Base-by-base conservation (phyloP, 2,888 invertebrate genomes). In the Protonemura montana region DNA sequence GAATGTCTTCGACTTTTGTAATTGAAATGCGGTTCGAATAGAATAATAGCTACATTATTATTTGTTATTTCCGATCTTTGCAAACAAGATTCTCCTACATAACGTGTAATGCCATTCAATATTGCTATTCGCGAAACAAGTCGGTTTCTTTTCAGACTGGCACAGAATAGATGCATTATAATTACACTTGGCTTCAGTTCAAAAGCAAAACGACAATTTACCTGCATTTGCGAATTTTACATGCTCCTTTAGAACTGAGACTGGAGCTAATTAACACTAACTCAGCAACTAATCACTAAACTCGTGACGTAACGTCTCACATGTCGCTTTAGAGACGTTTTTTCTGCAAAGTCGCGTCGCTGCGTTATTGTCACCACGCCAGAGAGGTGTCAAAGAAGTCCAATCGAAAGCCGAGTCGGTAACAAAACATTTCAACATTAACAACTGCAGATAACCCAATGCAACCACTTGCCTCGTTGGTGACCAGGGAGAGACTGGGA, bases 41-140 rank as follows among this genome's bases (percentile, higher is more conserved):
- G 28, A 78, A 78, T 78, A 28, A 26, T 78, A 26, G 26, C 27
- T 10, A 78, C 28, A 78, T 78, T 78, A 78, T 78, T 59, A 78
- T 28, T 78, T 78, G 78, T 78, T 21, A 28, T 78, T 78, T 28
- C 28, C 78, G 78, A 78, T 27, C 78, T 78, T 10, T 28, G 78
- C 3, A 26, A 78, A 78, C 26, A 78, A 26, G 28, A 78, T 26
- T 78, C 78, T 26, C 10, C 35, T 35, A n/a, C n/a, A n/a, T n/a
- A 6, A 35, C 10, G 10, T 27, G 26, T 78, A 26, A 78, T 27
- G 78, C n/a, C 27, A 78, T 78, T 78, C 78, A 27, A 25, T 21
- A 59, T 59, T 59, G 21, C 21, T 59, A 59, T 59, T 59, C 59
- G 7, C 59, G 59, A 21, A 59, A 10, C 13, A 59, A 59, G 59